Conservation (phyloP, 2,888 invertebrate species). For the Pandemis heparana region DNA sequence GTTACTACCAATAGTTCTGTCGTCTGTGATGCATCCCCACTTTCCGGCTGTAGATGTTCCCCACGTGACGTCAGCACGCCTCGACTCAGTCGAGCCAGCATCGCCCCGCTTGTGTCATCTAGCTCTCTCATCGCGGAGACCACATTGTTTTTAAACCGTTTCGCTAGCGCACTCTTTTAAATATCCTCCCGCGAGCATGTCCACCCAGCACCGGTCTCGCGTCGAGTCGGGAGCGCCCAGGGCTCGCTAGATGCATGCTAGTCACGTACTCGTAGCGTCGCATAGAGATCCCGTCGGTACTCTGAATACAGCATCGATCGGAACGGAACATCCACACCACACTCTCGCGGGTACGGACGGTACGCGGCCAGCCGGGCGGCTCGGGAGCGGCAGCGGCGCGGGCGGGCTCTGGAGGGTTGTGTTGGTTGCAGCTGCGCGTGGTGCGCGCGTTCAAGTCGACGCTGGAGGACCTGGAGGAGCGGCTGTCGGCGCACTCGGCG, state of each 20-base stretch:
- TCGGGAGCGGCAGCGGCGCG: slow-evolving; percentile 62
- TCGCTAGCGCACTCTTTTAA: slow-evolving; percentile 56
- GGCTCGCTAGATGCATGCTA: slow-evolving; percentile 37
- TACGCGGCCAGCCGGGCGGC: slow-evolving; percentile 56
- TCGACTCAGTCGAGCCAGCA: slow-evolving; percentile 43
- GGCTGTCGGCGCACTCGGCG: slow-evolving; percentile 98
- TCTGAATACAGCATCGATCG: slow-evolving; percentile 70
- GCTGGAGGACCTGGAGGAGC: slow-evolving; percentile 99
- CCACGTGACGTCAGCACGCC: slow-evolving; percentile 54
- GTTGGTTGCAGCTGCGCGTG: slow-evolving; percentile 98
- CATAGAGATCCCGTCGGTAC: slow-evolving; percentile 54
- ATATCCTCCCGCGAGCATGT: slow-evolving; percentile 14
- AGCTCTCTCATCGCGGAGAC: slow-evolving; percentile 29
- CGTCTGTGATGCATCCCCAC: slow-evolving; percentile 74
- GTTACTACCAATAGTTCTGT: slow-evolving; percentile 61
- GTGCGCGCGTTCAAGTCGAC: slow-evolving; percentile 99
- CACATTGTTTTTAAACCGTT: slow-evolving; percentile 43
- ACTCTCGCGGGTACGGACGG: slow-evolving; percentile 64
- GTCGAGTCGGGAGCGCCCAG: slow-evolving; percentile 8
- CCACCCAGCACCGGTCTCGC: slow-evolving; percentile 47
- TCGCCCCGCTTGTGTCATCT: slow-evolving; percentile 57
- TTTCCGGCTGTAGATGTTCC: slow-evolving; percentile 57
- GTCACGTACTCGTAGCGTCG: slow-evolving; percentile 27
- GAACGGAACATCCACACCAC: slow-evolving; percentile 72
- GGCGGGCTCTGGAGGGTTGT: slow-evolving; percentile 74